A percentile compares a stretch with the other conserved stretches of the same genome.
Conservation (phyloP, 2,888 invertebrate genomes). For the Xestoiulus laeticollis region DNA sequence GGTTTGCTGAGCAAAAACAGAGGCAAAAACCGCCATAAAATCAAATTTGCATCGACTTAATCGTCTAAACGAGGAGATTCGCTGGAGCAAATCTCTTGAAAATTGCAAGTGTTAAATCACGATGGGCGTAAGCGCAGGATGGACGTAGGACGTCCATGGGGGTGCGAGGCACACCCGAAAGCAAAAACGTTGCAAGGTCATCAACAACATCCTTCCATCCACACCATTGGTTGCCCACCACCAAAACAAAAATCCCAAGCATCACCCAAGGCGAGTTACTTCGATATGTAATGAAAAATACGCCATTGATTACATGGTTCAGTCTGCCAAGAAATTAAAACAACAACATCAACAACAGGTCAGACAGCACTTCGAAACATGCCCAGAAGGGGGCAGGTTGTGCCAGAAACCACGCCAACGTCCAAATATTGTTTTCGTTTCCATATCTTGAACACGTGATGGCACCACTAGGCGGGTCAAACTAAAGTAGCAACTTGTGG, state of each 20-base stretch:
- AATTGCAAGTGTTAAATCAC: neutral
- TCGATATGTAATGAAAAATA: neutral
- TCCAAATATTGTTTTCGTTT: neutral
- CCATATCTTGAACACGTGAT: neutral
- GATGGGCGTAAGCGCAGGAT: neutral
- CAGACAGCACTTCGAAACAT: neutral
- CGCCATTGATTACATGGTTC: neutral
- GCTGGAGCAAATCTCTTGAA: slow-evolving; percentile 21
- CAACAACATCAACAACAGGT: neutral
- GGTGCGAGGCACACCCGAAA: neutral
- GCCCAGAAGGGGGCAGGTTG: neutral
- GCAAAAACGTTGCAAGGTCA: neutral
- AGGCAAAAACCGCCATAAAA: neutral
- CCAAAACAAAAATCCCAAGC: neutral
- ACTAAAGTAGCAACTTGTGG: no score
- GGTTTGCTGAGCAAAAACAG: neutral
- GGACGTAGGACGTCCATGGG: neutral
- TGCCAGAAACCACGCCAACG: neutral
- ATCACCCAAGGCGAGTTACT: neutral
- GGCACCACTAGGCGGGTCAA: no score
- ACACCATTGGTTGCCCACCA: neutral
- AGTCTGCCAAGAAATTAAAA: neutral
- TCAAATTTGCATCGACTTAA: neutral
- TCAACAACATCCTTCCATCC: neutral
- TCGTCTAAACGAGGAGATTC: neutral